Evolutionary conservation across 2,113 vertebrate species (phyloP).

Genomic region (Daubentonia madagascariensis): DNA sequence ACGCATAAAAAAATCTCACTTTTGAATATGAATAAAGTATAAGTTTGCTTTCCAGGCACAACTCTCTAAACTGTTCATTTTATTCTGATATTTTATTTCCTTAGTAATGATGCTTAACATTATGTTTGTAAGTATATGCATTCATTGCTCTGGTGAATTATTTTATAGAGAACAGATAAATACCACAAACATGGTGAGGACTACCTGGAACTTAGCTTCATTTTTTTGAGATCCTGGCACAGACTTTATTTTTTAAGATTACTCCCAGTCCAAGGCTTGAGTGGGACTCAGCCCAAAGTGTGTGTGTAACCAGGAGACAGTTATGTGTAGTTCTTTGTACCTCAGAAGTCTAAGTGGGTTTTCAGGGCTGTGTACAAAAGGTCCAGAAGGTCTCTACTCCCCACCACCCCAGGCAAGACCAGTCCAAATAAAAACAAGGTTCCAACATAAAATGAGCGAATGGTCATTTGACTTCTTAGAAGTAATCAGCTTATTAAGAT

Average conservation of each 20-base stretch:
- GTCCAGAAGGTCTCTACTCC: background rate
- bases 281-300: background rate
- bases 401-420: background rate
- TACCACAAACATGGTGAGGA: background rate
- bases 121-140: background rate
- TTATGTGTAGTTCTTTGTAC: background rate
- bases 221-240: background rate
- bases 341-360: background rate
- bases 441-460: background rate
- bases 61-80: background rate
- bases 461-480: background rate
- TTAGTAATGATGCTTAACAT: background rate
- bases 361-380: background rate
- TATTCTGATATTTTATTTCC: background rate
- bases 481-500: background rate
- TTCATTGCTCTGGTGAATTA: background rate
- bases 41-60: background rate
- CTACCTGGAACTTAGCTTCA: background rate
- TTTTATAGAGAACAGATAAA: background rate
- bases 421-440: constrained; percentile 10
- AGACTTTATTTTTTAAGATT: background rate
- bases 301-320: background rate
- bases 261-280: background rate
- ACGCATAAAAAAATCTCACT: background rate
- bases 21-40: background rate